Base-by-base conservation (phyloP, 2,113 vertebrate species). In the Alligator sinensis region DNA sequence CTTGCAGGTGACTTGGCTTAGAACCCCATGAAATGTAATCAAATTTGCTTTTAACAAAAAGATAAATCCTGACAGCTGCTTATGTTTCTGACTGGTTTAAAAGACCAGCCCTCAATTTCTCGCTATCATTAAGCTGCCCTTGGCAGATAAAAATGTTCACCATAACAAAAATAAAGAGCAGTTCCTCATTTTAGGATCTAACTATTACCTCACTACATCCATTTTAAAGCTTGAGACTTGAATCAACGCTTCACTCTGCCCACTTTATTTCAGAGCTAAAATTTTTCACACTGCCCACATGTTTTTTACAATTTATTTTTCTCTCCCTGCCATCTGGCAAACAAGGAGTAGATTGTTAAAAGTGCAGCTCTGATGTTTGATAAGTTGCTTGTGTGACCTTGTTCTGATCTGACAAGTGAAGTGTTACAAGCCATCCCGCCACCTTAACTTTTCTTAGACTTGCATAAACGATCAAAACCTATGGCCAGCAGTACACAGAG, bases 331-430 rank as follows among this genome's bases (percentile, higher is more conserved):
- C 82, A 47, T 9, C n/a, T 78, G 34, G 74, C 82, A 95, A 90
- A 97, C 91, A 96, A 96, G 62, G 92, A 89, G 16, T 7, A 80
- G 82, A 93, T 92, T 97, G 91, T 96, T 77, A 91, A 28, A 47
- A 91, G 58, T 75, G 64, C 24, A 89, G 82, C 34, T 92, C 47
- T 72, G 47, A 38, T 19, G 82, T 86, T 79, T 93, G 89, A 89
- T 25, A 34, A 89, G 86, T 87, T 68, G 60, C 82, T 94, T 76
- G 64, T 34, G 34, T 94, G 93, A 96, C 76, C 94, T 91, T 78
- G 86, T 91, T 91, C 80, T 92, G 30, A 80, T 91, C 58, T n/a
- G 47, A 30, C 27, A 84, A 86, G 86, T 77, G 57, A 62, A 22
- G 61, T 15, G 63, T 10, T 87, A 88, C 75, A 95, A 87, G n/a